phyloP scores from a whole-genome alignment of 1,140 invertebrate species.

The Spodoptera litura region DNA sequence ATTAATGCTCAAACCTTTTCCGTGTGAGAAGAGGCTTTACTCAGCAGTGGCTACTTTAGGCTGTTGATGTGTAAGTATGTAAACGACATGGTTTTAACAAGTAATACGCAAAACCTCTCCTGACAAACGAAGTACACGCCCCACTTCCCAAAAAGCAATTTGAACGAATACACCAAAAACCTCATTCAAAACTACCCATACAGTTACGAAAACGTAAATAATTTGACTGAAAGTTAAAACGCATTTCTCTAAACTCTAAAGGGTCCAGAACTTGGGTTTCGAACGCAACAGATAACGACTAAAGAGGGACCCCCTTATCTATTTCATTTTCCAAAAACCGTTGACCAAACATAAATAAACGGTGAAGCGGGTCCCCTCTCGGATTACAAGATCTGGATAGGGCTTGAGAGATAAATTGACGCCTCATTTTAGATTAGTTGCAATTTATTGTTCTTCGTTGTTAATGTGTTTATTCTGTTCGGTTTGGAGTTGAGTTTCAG shows the following conservation, averaged over 20 bases:
- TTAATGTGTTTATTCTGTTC: constrained; percentile 1
- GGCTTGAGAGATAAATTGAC: constrained; percentile 17
- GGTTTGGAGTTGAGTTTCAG: background rate
- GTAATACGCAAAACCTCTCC: no score
- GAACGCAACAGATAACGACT: constrained; percentile 47
- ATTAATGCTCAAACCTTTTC: no score
- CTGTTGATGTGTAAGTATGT: no score
- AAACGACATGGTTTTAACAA: no score
- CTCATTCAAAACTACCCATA: constrained; percentile 6
- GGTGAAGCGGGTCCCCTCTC: constrained; percentile 74
- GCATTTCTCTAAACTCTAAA: constrained; percentile 38
- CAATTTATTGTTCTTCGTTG: constrained; percentile 12
- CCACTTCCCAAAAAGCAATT: background rate
- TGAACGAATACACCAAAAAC: background rate
- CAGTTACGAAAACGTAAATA: constrained; percentile 16
- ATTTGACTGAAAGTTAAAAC: constrained; percentile 29
- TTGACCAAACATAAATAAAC: constrained; percentile 80
- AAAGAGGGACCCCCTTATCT: constrained; percentile 61
- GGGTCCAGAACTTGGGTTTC: constrained; percentile 30
- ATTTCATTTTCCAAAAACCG: constrained; percentile 75
- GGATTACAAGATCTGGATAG: constrained; percentile 43
- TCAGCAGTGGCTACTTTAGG: no score
- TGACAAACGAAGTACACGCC: background rate
- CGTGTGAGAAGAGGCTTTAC: no score
- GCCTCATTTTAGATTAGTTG: constrained; percentile 24